Base-by-base conservation (phyloP, 2,888 invertebrate species). In the Tipula confusa region DNA sequence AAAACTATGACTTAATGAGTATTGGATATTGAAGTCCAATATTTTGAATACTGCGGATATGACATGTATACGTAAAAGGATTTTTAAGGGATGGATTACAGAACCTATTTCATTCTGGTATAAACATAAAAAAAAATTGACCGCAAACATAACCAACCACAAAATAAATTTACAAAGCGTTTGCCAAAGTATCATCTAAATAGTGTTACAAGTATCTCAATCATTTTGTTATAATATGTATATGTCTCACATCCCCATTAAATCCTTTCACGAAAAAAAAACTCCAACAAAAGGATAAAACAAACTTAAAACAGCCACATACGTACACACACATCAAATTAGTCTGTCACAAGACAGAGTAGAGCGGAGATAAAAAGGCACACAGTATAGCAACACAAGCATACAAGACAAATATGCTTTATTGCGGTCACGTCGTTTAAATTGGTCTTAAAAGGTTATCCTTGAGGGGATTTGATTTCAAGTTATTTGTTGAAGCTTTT, bases 341-440 rank as follows among this genome's bases (percentile, higher is more conserved):
- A 36, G 36, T 36, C 36, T 36, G 36, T 36, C 36, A 9, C 36
- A 11, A 7, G 1, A 9, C 11, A 36, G 5, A 36, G 38, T 38
- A 38, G 1, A 38, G n/a, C n/a, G 9, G 38, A 31, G 36, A 36
- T 2, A 7, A 6, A 11, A 43, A 2, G n/a, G 15, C n/a, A 36
- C 36, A 5, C 1, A 36, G n/a, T n/a, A n/a, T n/a, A 36, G 36
- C 15, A 43, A n/a, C n/a, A n/a, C n/a, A n/a, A 18, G 9, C 7
- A 24, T 7, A 24, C 18, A 24, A 9, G 64, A 9, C 1, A 64
- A 64, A 64, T 64, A 64, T 64, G 64, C 64, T 64, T 64, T 64
- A 64, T 64, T 64, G 64, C 64, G 64, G 64, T 64, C 64, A 64
- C 64, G 64, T 64, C 64, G 64, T 64, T 64, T 64, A 64, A 64